These are phyloP conservation scores for Lapara coniferarum DNA, from an alignment of 2,888 invertebrate genomes.

Conservation along the genomic window DNA sequence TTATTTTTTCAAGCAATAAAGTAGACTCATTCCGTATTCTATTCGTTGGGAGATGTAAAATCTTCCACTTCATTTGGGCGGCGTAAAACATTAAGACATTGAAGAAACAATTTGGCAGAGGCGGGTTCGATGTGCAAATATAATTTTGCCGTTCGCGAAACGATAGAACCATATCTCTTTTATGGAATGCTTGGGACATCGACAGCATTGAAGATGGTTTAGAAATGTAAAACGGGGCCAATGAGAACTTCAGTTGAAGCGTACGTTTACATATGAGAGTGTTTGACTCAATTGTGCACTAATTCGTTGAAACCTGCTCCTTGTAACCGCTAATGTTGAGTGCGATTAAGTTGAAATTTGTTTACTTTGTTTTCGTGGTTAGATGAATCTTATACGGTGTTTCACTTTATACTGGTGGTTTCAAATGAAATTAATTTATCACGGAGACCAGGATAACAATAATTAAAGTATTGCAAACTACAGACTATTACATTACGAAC, in stretches of 20 bases:
- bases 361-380: neutral
- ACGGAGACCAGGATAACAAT: too few species aligned
- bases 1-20: constrained; percentile 33
- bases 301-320: constrained; percentile 24
- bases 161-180: neutral
- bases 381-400: neutral
- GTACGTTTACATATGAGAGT: constrained; percentile 27
- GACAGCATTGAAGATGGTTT: constrained; percentile 21
- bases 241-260: constrained; percentile 30
- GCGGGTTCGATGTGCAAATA: constrained; percentile 28
- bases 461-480: too few species aligned
- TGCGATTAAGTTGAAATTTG: constrained; percentile 15
- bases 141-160: constrained; percentile 1
- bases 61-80: constrained; percentile 44
- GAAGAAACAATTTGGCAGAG: constrained; percentile 49
- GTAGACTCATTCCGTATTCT: constrained; percentile 37
- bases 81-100: constrained; percentile 44
- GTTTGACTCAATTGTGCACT: constrained; percentile 26
- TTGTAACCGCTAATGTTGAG: constrained; percentile 23
- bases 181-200: neutral
- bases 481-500: too few species aligned
- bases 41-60: constrained; percentile 37
- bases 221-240: constrained; percentile 34
- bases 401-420: too few species aligned
- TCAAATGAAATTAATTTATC: too few species aligned